Evolutionary conservation across 2,888 invertebrate species (phyloP).

Genomic region (Muschampia plurimacula): DNA sequence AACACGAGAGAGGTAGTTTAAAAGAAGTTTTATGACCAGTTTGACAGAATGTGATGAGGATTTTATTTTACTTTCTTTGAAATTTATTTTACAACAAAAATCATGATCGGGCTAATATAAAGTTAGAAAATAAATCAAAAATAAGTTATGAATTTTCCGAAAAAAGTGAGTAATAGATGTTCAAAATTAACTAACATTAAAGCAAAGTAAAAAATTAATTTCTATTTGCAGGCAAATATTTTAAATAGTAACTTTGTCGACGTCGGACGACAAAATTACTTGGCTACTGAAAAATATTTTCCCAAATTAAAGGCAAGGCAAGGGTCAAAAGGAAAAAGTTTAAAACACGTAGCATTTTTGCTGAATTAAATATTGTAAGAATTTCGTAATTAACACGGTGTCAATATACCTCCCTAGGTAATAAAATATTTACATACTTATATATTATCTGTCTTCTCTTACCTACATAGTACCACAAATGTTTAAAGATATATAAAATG

Average conservation of each 20-base stretch:
- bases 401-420: background rate
- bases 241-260: conserved; percentile 1
- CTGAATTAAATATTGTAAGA: conserved; percentile 7
- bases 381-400: conserved; percentile 9
- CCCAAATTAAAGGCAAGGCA: conserved; percentile 16
- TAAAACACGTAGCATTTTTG: conserved; percentile 17
- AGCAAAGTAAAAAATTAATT: background rate
- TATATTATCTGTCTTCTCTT: no score
- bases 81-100: conserved; percentile 6
- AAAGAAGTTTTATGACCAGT: conserved; percentile 50
- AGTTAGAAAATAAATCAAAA: background rate
- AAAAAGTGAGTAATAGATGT: background rate
- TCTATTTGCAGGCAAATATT: conserved; percentile 8
- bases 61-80: conserved; percentile 23
- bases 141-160: no score
- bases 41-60: conserved; percentile 47
- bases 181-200: background rate
- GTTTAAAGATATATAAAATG: no score
- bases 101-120: background rate
- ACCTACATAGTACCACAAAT: no score
- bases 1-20: conserved; percentile 52
- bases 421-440: no score
- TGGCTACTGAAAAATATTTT: conserved; percentile 9
- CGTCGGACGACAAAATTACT: conserved; percentile 14
- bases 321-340: conserved; percentile 22